phyloP scores from a whole-genome alignment of 1,140 invertebrate species.

The Drosophila setifemur region DNA sequence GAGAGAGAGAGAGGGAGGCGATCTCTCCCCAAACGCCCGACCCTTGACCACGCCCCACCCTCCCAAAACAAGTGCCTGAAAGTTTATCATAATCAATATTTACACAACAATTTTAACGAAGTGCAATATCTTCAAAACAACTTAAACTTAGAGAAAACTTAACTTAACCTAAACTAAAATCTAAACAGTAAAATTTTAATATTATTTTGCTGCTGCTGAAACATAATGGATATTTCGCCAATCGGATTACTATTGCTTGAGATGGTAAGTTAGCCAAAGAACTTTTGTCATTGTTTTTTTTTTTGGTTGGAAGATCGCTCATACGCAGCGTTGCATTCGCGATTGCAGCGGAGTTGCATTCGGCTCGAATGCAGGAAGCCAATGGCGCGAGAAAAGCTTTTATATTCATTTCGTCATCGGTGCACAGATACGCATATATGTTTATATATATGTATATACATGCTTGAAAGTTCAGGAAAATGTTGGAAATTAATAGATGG shows the following conservation, averaged over 20 bases:
- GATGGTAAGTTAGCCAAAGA: conserved; percentile 51
- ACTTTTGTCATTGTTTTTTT: neutral
- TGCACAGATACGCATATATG: conserved; percentile 20
- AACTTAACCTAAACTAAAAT: conserved; percentile 17
- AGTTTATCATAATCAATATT: conserved; percentile 35
- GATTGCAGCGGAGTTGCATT: conserved; percentile 36
- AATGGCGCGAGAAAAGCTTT: conserved; percentile 53
- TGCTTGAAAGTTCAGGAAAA: conserved; percentile 53
- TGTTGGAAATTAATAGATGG: conserved; percentile 10
- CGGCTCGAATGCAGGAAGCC: conserved; percentile 55
- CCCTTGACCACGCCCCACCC: conserved; percentile 11
- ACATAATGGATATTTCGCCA: conserved; percentile 71
- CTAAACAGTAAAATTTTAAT: conserved; percentile 14
- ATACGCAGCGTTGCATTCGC: conserved; percentile 64
- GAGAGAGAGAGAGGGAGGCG: no score
- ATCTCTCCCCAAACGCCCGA: conserved; percentile 1
- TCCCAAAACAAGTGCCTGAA: conserved; percentile 35
- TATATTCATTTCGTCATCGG: conserved; percentile 60
- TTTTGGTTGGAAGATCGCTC: conserved; percentile 48
- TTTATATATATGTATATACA: neutral
- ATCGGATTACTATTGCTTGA: conserved; percentile 70
- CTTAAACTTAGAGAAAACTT: conserved; percentile 5
- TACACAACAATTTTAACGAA: conserved; percentile 19
- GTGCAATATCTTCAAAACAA: conserved; percentile 22
- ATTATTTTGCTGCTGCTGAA: conserved; percentile 23